Conservation (phyloP, 2,888 invertebrate species). For the Phlogophora meticulosa region DNA sequence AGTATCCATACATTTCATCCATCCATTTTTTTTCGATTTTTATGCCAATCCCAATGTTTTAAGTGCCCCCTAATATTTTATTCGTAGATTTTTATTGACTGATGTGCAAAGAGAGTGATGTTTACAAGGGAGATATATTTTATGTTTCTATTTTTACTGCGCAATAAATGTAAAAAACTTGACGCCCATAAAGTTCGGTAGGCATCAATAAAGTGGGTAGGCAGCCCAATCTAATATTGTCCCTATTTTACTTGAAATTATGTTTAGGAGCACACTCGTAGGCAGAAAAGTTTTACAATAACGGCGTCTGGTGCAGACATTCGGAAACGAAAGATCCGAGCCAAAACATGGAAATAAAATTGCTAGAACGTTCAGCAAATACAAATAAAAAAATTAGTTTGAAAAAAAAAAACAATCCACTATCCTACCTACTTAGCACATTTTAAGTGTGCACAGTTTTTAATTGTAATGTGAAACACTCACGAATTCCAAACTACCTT, state of each 20-base stretch:
- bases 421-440: too few species aligned
- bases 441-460: too few species aligned
- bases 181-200: conserved; percentile 39
- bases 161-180: conserved; percentile 53
- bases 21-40: too few species aligned
- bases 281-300: conserved; percentile 61
- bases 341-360: conserved; percentile 39
- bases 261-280: conserved; percentile 34
- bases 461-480: too few species aligned
- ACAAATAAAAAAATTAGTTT: too few species aligned
- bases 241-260: conserved; percentile 42
- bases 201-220: conserved; percentile 37
- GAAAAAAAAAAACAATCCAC: too few species aligned
- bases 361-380: conserved; percentile 33
- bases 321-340: conserved; percentile 33
- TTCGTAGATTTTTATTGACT: conserved; percentile 45
- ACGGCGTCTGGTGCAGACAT: conserved; percentile 53
- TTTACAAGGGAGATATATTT: conserved; percentile 47
- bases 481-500: too few species aligned
- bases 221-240: conserved; percentile 43
- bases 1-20: too few species aligned
- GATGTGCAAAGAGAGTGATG: conserved; percentile 34
- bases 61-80: neutral
- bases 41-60: too few species aligned
- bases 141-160: conserved; percentile 48